phyloP scores from a whole-genome alignment of 2,113 vertebrate genomes.

The Strix aluco region DNA sequence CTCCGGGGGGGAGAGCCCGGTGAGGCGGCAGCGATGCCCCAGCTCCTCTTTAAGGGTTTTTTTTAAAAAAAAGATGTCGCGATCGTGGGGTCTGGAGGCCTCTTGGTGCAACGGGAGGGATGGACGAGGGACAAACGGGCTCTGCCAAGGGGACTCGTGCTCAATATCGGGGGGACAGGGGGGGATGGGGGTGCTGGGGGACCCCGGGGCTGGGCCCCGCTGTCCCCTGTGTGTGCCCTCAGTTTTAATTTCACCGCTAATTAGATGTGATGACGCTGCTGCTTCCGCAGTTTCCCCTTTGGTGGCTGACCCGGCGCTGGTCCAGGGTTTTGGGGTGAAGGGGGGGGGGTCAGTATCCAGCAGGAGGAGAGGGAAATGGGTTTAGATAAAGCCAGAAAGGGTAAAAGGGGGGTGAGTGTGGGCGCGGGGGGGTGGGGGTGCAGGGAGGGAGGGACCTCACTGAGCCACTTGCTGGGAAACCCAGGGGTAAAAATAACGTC shows the following conservation, averaged over 20 bases:
- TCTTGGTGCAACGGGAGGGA: too few species aligned
- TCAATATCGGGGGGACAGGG: too few species aligned
- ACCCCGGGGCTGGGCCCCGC: background rate
- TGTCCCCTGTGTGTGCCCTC: background rate
- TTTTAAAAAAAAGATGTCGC: too few species aligned
- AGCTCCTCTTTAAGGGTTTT: background rate
- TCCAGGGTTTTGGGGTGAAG: too few species aligned
- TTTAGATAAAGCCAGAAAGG: background rate
- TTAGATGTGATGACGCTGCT: background rate
- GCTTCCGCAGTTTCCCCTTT: background rate
- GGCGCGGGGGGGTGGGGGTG: too few species aligned
- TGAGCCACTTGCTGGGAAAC: background rate
- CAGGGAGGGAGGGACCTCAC: background rate
- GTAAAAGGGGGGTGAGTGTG: background rate
- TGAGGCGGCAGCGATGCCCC: fast-evolving
- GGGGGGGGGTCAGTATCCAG: too few species aligned
- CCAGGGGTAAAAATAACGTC: background rate
- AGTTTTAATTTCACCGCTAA: fast-evolving
- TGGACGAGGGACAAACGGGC: fast-evolving
- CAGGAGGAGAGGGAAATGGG: background rate
- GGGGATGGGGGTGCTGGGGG: background rate
- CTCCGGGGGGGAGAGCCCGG: background rate
- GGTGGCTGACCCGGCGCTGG: fast-evolving
- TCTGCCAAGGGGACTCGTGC: fast-evolving
- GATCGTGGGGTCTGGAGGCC: background rate